Evolutionary conservation across 2,113 vertebrate species (phyloP), one percentile per base, ranked within the genome.

Genomic region (Chloebia gouldiae): DNA sequence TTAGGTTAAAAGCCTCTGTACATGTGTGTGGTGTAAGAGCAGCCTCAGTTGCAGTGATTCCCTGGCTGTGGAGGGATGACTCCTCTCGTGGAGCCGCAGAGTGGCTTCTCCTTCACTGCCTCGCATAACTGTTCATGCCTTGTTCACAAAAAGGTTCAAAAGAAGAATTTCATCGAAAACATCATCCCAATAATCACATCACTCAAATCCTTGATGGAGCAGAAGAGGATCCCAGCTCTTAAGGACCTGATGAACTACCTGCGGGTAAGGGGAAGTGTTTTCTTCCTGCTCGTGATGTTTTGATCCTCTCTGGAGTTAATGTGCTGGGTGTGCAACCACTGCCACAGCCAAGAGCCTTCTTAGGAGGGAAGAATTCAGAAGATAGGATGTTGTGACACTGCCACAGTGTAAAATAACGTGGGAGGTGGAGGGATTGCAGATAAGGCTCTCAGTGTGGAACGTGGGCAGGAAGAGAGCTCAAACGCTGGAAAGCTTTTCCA

Each of bases 141-240:
- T 56, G 16, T 75, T 94, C 86, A 33, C 84, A 75, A 84, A 92
- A 99, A 99, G 99, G 98, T 99, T 73, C 99, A 99, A 94, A 99
- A 99, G 97, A 99, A 98, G 97, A 98, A 98, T 94, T 99, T 99
- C 54, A 95, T 99, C 25, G 99, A 99, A 93, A 99, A 99, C 86
- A 97, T 99, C 15, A 99, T 99, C 91, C 99, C 99, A 37, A 97
- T 99, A 47, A 98, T 99, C 96, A 98, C 98, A 47, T 98, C 98
- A 12, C 96, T 99, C 86, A 99, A 99, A 97, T 97, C 90, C 45
- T 65, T 98, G 86, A 97, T 99, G 96, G 99, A 99, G 97, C 98
- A 98, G 88, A 98, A 98, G n/a, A 98, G 97, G 73, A 98, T 98
- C 21, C 98, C 99, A 35, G 99, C 98, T 39, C 96, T 99, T n/a